A percentile compares a stretch with the other conserved stretches of the same genome.
Evolutionary conservation across 2,888 invertebrate genomes (phyloP).

Genomic region (Lymantria monacha): DNA sequence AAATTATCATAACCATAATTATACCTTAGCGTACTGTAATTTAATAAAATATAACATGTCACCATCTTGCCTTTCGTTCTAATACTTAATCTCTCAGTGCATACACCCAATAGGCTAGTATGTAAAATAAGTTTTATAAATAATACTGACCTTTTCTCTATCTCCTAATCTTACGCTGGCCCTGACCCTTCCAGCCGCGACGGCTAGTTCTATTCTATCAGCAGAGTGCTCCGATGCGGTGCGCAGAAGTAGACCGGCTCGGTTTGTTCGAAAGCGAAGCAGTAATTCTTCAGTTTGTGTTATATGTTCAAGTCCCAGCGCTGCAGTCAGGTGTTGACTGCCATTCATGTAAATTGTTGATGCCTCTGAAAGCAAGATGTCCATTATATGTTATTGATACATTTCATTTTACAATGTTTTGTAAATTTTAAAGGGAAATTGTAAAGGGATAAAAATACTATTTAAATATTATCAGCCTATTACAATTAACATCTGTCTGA

Average conservation of each 20-base stretch:
- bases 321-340: slow-evolving; percentile 91
- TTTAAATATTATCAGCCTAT: no score
- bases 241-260: slow-evolving; percentile 88
- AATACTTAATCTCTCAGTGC: no score
- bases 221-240: slow-evolving; percentile 90
- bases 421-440: no score
- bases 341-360: slow-evolving; percentile 94
- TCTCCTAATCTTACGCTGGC: slow-evolving; percentile 92
- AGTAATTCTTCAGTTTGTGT: slow-evolving; percentile 96
- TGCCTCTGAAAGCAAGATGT: slow-evolving; percentile 84
- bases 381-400: not conserved
- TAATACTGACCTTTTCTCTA: slow-evolving; percentile 86
- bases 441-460: no score
- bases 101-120: no score
- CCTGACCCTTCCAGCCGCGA: slow-evolving; percentile 91
- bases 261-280: slow-evolving; percentile 91
- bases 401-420: not conserved
- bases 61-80: no score
- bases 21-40: no score
- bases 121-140: not conserved
- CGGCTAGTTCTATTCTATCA: slow-evolving; percentile 92
- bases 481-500: no score
- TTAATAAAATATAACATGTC: no score
- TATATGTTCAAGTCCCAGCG: slow-evolving; percentile 87
- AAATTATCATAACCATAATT: no score